phyloP scores from a whole-genome alignment of 2,888 invertebrate genomes.

The Pachydiplax longipennis region DNA sequence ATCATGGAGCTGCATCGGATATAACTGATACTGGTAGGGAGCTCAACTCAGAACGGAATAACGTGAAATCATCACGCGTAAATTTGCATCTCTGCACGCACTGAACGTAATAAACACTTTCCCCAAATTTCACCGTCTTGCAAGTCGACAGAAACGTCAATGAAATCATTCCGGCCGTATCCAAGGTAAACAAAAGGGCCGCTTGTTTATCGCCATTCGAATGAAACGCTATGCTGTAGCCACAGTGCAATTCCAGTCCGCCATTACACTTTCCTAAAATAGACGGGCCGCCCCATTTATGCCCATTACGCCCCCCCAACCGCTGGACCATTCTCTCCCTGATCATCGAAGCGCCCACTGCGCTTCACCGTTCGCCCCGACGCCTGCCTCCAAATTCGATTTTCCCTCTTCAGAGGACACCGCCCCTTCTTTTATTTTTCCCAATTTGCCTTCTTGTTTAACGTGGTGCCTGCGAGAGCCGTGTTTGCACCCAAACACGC shows the following conservation, averaged over 20 bases:
- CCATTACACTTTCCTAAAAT: neutral
- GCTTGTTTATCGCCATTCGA: neutral
- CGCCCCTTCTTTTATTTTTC: neutral
- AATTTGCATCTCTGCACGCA: too few relatives aligned
- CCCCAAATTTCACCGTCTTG: neutral
- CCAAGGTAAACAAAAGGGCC: neutral
- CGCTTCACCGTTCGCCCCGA: constrained; percentile 5
- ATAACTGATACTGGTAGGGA: too few relatives aligned
- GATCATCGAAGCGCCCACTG: constrained; percentile 10
- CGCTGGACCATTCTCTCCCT: neutral
- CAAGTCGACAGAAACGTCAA: neutral
- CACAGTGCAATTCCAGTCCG: neutral
- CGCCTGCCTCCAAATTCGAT: constrained; percentile 20
- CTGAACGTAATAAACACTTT: too few relatives aligned
- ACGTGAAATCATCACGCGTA: too few relatives aligned
- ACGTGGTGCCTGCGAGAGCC: neutral
- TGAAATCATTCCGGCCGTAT: neutral
- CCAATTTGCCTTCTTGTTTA: constrained; percentile 24
- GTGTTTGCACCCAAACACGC: constrained; percentile 27
- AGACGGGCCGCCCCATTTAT: neutral
- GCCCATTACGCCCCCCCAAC: neutral
- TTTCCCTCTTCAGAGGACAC: neutral
- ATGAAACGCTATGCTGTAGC: neutral
- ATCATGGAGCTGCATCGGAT: too few relatives aligned
- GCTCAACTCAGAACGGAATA: too few relatives aligned